phyloP scores from a whole-genome alignment of 2,113 vertebrate genomes.

The Recurvirostra avosetta region DNA sequence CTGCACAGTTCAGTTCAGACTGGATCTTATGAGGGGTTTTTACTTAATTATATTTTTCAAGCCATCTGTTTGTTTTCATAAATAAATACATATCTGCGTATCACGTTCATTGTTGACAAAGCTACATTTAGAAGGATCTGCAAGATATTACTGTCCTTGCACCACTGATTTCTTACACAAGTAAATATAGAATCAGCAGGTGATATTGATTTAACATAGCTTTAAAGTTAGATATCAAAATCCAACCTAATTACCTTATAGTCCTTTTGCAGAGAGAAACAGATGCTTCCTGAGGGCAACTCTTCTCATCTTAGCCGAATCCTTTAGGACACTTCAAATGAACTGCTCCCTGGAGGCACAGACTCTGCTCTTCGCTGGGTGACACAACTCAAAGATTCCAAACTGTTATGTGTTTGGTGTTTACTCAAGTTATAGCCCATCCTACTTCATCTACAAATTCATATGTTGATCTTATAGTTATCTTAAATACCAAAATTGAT shows the following conservation, averaged over 20 bases:
- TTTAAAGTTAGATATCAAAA: neutral
- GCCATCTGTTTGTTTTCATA: neutral
- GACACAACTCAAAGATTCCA: neutral
- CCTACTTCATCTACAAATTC: neutral
- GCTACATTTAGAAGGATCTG: neutral
- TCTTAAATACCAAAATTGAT: neutral
- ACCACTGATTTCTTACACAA: neutral
- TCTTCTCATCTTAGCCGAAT: neutral
- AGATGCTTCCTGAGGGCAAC: neutral
- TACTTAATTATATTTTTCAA: neutral
- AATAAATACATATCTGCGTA: neutral
- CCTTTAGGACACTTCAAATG: neutral
- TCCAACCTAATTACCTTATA: neutral
- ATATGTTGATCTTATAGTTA: neutral
- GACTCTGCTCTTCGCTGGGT: neutral
- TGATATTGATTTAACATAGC: neutral
- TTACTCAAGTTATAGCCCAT: neutral
- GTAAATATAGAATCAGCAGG: neutral
- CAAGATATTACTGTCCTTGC: neutral
- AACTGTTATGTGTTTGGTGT: neutral
- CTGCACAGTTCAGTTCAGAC: neutral
- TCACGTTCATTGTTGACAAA: neutral
- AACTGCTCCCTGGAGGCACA: neutral
- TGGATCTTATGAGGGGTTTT: neutral
- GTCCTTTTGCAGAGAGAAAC: neutral